Base-by-base conservation (phyloP, 2,888 invertebrate genomes). In the Rosalia funebris region DNA sequence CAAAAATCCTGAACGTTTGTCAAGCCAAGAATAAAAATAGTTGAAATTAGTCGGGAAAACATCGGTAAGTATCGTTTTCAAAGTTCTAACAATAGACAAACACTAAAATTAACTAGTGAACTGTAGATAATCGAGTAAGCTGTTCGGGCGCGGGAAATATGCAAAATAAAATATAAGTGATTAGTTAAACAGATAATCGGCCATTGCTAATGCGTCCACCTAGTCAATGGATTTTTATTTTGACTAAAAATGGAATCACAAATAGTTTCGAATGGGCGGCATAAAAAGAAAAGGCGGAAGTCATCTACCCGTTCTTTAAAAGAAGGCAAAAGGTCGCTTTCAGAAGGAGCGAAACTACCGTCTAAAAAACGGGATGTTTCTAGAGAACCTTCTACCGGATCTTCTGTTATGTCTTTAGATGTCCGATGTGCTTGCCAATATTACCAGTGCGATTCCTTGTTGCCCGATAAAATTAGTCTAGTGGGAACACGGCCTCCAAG, bases 351-450 rank as follows among this genome's bases (percentile, higher is more conserved):
- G 56, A 81, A 85, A 76, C 79, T 85, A 74, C 84, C 85, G 73
- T 50, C 69, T 12, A 87, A 85, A 76, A 84, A 85, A 65, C 84
- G 88, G 74, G 85, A 88, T 77, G 88, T 89, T 56, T 90, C 91
- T 62, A 86, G 91, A 75, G 88, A 89, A 77, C 88, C 90, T 78
- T 88, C 89, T 68, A 87, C 89, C 73, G 87, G 84, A 57, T 84
- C 85, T 65, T 84, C 89, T 71, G 87, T 85, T 71, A 70, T 71
- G 65, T 88, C 92, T 61, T 85, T 91, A 76, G 93, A 93, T 79
- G 92, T 93, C 63, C 89, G 93, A 71, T 93, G 93, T 82, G 93
- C 86, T 70, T 93, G 93, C 83, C 93, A 93, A 83, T 93, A 89
- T 83, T 93, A 88, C 82, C 89, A 91, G 84, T 88, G 90, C 79